phyloP scores from a whole-genome alignment of 2,888 invertebrate species.

The Oxyteleia sp. region DNA sequence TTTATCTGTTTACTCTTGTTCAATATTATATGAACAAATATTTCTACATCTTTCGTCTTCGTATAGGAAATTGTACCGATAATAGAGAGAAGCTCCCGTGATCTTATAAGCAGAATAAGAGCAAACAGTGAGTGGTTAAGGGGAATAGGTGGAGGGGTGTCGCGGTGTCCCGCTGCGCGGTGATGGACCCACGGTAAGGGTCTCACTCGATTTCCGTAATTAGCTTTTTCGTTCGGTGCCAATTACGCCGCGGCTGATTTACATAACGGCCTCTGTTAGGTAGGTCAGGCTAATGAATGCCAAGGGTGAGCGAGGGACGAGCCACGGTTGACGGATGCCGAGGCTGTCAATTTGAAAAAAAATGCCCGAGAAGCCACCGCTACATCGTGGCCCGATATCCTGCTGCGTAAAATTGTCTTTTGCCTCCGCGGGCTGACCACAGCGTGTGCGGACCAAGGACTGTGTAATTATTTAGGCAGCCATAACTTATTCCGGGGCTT shows the following conservation, averaged over 20 bases:
- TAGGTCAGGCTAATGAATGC: slow-evolving; percentile 81
- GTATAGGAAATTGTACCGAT: slow-evolving; percentile 19
- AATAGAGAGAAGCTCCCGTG: slow-evolving; percentile 22
- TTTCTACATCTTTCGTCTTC: not conserved
- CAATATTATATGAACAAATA: not conserved
- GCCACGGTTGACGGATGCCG: slow-evolving; percentile 80
- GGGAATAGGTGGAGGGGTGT: slow-evolving; percentile 80
- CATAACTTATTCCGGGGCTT: slow-evolving; percentile 84
- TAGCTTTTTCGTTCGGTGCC: slow-evolving; percentile 86
- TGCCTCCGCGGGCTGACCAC: slow-evolving; percentile 85
- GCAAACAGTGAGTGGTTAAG: slow-evolving; percentile 36
- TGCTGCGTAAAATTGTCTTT: slow-evolving; percentile 88
- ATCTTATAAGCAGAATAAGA: slow-evolving; percentile 15
- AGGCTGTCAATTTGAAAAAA: slow-evolving; percentile 86
- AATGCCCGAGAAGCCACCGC: slow-evolving; percentile 81
- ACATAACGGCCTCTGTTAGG: slow-evolving; percentile 83
- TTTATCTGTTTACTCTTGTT: too few relatives aligned
- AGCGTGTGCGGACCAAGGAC: slow-evolving; percentile 80
- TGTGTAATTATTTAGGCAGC: slow-evolving; percentile 86
- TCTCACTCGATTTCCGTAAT: slow-evolving; percentile 83
- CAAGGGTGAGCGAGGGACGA: slow-evolving; percentile 53
- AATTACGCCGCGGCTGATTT: slow-evolving; percentile 85
- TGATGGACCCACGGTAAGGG: slow-evolving; percentile 82
- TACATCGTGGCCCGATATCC: slow-evolving; percentile 81
- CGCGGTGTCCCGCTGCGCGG: slow-evolving; percentile 86